Percentiles rank a stretch among this genome's conserved stretches.
phyloP scores from a whole-genome alignment of 2,888 invertebrate species.

The Drosophila quinaria region DNA sequence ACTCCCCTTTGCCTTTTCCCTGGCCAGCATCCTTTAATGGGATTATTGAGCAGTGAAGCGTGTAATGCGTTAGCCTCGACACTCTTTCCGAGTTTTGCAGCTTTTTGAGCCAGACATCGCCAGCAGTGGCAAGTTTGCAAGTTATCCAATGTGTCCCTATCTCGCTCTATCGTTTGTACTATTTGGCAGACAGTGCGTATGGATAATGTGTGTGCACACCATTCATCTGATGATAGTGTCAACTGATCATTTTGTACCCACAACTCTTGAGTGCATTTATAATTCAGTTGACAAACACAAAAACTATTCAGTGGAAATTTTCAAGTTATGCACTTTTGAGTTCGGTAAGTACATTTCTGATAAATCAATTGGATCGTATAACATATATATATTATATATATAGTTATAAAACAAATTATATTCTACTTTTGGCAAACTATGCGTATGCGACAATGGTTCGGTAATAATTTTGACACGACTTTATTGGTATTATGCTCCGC shows the following conservation, averaged over 20 bases:
- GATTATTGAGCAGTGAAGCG: constrained; percentile 82
- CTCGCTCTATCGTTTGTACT: constrained; percentile 38
- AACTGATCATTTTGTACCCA: constrained; percentile 11
- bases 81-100: constrained; percentile 38
- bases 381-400: neutral
- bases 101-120: constrained; percentile 29
- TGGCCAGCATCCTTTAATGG: constrained; percentile 69
- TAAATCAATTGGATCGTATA: neutral
- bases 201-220: constrained; percentile 7
- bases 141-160: constrained; percentile 36
- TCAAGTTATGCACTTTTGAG: neutral
- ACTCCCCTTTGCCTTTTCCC: neutral
- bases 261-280: neutral
- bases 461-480: too few relatives aligned
- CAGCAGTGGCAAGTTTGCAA: constrained; percentile 24
- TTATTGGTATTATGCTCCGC: neutral
- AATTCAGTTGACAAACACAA: neutral
- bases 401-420: neutral
- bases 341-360: neutral
- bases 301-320: neutral
- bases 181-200: constrained; percentile 62
- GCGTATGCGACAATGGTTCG: neutral
- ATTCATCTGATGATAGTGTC: neutral
- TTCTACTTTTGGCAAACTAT: neutral
- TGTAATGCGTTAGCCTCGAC: constrained; percentile 73